phyloP scores from a whole-genome alignment of 2,888 invertebrate species.

The Blastobasis lacticolella region DNA sequence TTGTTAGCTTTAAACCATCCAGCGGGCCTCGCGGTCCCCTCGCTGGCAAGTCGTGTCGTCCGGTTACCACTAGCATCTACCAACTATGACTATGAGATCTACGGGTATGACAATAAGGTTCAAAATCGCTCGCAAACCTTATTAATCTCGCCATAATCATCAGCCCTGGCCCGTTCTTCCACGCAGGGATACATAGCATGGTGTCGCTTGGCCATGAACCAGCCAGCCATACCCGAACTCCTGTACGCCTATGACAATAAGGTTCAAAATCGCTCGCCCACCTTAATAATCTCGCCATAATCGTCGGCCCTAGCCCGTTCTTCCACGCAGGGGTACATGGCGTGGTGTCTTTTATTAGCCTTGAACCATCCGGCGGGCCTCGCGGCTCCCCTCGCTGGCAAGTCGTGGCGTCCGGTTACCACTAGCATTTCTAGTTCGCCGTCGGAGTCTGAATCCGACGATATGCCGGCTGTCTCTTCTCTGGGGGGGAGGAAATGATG shows the following conservation, averaged over 20 bases:
- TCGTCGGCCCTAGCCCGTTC: constrained; percentile 94
- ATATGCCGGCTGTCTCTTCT: constrained; percentile 80
- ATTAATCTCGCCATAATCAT: constrained; percentile 97
- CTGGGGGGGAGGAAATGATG: constrained; percentile 37
- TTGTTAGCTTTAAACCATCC: constrained; percentile 79
- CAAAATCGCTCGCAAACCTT: constrained; percentile 46
- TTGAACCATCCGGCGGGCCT: constrained; percentile 65
- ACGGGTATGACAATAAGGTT: no score
- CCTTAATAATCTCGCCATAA: constrained; percentile 94
- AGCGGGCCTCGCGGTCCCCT: constrained; percentile 76
- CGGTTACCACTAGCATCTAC: constrained; percentile 88
- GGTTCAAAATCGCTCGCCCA: constrained; percentile 14
- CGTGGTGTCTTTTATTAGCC: constrained; percentile 90
- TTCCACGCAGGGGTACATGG: constrained; percentile 97
- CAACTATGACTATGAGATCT: no score
- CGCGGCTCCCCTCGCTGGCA: constrained; percentile 84
- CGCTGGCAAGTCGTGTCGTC: constrained; percentile 92
- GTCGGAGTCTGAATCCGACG: constrained; percentile 85
- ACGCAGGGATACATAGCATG: constrained; percentile 97
- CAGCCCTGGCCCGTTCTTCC: constrained; percentile 92
- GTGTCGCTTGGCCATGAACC: constrained; percentile 82
- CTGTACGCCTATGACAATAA: no score
- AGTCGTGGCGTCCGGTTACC: constrained; percentile 90
- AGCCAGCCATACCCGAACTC: constrained; percentile 24
- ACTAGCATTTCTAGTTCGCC: constrained; percentile 90